Base-by-base conservation (phyloP, 2,797 vertebrate genomes). In the Argya squamiceps region DNA sequence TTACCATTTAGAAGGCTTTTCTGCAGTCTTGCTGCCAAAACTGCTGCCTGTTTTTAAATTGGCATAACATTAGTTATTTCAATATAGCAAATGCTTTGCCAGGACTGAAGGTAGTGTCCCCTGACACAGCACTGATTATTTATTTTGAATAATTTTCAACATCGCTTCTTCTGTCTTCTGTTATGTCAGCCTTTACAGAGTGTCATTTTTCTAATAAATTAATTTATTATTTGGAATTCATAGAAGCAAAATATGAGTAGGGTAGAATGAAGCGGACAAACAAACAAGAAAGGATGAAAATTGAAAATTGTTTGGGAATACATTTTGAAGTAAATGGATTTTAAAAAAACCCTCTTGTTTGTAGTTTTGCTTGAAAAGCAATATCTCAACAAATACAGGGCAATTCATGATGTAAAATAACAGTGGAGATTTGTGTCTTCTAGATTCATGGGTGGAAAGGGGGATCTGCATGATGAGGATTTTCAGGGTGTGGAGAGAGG, bases 151-250 rank as follows among this genome's bases (percentile, higher is more conserved):
- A 1, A 39, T 73, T 82, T 96, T 85, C 60, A 92, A 21, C 32
- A 63, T 63, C 0, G 0, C 8, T 86, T 77, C 34, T 90, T 83
- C 56, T 67, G 60, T 83, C 75, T 93, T 78, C 49, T 94, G 13
- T 77, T 85, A 55, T 65, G 55, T 68, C 67, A 84, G 69, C 30
- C 76, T 19, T 83, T 82, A 30, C 5, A 55, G 36, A 50, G 15
- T 43, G 63, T 47, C 26, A 59, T 95, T 93, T 92, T 82, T 90
- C 67, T 80, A 74, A 87, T 73, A 92, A 94, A 92, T 70, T 65
- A 65, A 64, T 80, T 62, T 65, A 49, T 56, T 92, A n/a, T 86
- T 92, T 92, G 82, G 43, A 81, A 74, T 84, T 84, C 22, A 32
- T 20, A 50, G 52, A 73, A 73, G 17, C 43, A 82, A 93, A 92